Conservation (phyloP, 2,888 invertebrate species). For the Eupithecia inturbata region DNA sequence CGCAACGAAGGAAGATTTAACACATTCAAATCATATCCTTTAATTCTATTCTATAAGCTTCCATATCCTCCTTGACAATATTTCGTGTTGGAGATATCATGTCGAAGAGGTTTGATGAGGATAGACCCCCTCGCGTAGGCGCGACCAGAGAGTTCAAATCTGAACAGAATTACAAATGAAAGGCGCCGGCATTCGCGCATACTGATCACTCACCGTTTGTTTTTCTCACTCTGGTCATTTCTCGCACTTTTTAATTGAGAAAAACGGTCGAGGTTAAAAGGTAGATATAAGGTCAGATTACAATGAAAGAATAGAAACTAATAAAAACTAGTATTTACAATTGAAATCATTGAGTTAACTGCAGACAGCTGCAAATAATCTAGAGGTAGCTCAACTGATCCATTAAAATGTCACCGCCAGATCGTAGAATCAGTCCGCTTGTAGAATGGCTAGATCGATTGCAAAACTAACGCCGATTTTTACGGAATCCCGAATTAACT, state of each 20-base stretch:
- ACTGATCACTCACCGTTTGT: not conserved
- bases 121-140: not conserved
- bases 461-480: no score
- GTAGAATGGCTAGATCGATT: no score
- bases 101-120: not conserved
- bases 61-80: not conserved
- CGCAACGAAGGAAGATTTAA: not conserved
- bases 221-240: not conserved
- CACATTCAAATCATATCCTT: not conserved
- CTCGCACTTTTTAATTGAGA: not conserved
- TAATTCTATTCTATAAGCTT: not conserved
- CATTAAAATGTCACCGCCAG: no score
- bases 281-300: no score
- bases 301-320: no score
- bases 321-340: no score
- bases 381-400: no score
- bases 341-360: no score
- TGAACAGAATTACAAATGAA: constrained; percentile 11
- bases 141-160: not conserved
- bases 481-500: no score
- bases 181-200: not conserved
- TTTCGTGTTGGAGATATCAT: not conserved
- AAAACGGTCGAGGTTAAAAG: not conserved
- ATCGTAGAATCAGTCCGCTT: no score
- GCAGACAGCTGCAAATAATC: no score